A percentile compares a stretch with the other conserved stretches of the same genome.
phyloP scores from a whole-genome alignment of 2,888 invertebrate genomes.

The Noctua pronuba region DNA sequence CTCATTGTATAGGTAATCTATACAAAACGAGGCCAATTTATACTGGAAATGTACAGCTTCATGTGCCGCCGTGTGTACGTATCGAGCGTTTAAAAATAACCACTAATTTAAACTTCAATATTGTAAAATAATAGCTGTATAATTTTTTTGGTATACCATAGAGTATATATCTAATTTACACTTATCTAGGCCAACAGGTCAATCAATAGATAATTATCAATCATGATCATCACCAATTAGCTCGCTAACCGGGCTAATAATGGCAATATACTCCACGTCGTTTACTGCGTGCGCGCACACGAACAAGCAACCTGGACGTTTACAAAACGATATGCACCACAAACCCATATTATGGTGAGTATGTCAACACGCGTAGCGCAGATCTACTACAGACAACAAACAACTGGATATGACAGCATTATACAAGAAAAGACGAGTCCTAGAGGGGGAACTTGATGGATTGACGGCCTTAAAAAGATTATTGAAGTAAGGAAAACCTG shows the following conservation, averaged over 20 bases:
- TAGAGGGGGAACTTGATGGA: too few species aligned
- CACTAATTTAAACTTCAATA: neutral
- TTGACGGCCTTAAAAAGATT: too few species aligned
- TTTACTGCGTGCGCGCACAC: neutral
- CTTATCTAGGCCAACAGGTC: neutral
- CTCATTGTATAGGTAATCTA: too few species aligned
- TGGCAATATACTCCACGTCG: neutral
- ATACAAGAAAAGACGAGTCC: neutral
- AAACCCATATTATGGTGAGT: conserved; percentile 53
- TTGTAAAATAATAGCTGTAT: neutral
- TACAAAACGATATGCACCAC: conserved; percentile 59
- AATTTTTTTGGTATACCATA: neutral
- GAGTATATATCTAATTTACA: neutral
- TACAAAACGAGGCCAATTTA: too few species aligned
- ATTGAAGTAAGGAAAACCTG: too few species aligned
- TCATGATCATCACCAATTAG: conserved; percentile 9
- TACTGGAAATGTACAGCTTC: too few species aligned
- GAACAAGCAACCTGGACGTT: conserved; percentile 4
- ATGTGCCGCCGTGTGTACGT: too few species aligned
- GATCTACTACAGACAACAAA: neutral
- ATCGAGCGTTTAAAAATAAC: neutral
- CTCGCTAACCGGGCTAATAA: neutral
- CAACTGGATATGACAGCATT: conserved; percentile 25
- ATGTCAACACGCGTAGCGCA: conserved; percentile 34
- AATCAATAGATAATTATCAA: neutral